phyloP scores from a whole-genome alignment of 2,113 vertebrate species.

The Salvelinus sp. region DNA sequence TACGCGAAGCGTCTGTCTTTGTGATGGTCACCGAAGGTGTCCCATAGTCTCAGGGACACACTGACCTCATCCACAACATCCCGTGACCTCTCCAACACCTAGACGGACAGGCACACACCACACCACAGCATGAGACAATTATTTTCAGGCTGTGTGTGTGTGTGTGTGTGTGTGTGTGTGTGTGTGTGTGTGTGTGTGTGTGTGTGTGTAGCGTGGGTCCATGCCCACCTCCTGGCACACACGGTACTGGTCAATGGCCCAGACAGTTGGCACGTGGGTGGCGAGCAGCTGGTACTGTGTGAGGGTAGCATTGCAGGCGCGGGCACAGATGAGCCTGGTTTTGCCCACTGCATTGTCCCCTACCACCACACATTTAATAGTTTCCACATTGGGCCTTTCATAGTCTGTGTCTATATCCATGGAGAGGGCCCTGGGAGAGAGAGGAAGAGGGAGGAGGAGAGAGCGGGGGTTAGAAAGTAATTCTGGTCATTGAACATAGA shows the following conservation, averaged over 20 bases:
- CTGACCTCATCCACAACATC: conserved; percentile 86
- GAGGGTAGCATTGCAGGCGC: conserved; percentile 89
- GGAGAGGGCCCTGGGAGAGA: conserved; percentile 72
- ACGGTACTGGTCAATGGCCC: conserved; percentile 90
- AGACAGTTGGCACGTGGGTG: conserved; percentile 88
- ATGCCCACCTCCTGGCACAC: conserved; percentile 86
- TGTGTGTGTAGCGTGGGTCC: conserved; percentile 1
- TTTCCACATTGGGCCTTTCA: conserved; percentile 91
- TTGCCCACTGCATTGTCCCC: conserved; percentile 90
- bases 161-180: conserved; percentile 13
- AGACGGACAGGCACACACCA: background rate
- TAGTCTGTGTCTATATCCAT: conserved; percentile 91
- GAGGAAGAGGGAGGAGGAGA: background rate
- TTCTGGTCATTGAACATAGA: no score
- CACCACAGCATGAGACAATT: conserved; percentile 9
- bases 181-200: conserved; percentile 10
- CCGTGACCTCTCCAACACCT: conserved; percentile 84
- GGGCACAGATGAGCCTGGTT: conserved; percentile 86
- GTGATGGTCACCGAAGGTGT: conserved; percentile 87
- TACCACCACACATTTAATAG: conserved; percentile 90
- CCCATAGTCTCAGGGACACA: conserved; percentile 82
- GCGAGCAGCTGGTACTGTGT: conserved; percentile 91
- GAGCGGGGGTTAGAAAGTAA: background rate
- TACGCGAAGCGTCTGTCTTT: conserved; percentile 85
- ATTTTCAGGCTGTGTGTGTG: background rate